These are phyloP conservation scores for Dicentrarchus labrax DNA, from an alignment of 2,113 vertebrate genomes.

Conservation along the genomic window DNA sequence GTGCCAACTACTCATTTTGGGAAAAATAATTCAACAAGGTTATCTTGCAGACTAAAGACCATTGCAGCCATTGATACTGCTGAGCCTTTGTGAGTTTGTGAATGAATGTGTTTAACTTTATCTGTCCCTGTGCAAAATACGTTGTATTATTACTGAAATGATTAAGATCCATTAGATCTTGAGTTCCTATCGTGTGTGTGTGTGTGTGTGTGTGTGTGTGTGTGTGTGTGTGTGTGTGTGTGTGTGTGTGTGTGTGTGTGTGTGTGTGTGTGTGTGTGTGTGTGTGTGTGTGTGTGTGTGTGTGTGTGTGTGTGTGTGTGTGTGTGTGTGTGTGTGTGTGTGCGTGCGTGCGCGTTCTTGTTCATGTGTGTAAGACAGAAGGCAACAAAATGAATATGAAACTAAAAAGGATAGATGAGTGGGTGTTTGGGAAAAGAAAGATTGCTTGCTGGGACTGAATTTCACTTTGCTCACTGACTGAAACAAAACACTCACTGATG, in stretches of 20 bases:
- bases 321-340: neutral
- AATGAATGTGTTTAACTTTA: neutral
- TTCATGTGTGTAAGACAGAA: neutral
- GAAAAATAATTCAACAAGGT: slow-evolving; percentile 7
- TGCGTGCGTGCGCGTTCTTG: neutral
- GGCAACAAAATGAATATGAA: slow-evolving; percentile 26
- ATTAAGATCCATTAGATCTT: neutral
- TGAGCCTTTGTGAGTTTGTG: slow-evolving; percentile 1
- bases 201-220: neutral
- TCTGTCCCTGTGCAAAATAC: neutral
- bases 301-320: no score
- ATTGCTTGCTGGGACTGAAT: slow-evolving; percentile 36
- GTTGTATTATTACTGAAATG: neutral
- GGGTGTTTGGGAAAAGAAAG: slow-evolving; percentile 36
- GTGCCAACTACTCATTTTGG: neutral
- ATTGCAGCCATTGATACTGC: neutral
- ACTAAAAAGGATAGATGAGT: slow-evolving; percentile 40
- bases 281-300: no score
- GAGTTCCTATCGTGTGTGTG: neutral
- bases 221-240: no score
- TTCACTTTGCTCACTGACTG: slow-evolving; percentile 57
- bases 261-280: no score
- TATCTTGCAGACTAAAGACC: slow-evolving; percentile 10
- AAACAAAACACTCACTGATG: slow-evolving; percentile 56
- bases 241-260: no score